Base-by-base conservation (phyloP, 2,888 invertebrate species). In the Tuta absoluta region DNA sequence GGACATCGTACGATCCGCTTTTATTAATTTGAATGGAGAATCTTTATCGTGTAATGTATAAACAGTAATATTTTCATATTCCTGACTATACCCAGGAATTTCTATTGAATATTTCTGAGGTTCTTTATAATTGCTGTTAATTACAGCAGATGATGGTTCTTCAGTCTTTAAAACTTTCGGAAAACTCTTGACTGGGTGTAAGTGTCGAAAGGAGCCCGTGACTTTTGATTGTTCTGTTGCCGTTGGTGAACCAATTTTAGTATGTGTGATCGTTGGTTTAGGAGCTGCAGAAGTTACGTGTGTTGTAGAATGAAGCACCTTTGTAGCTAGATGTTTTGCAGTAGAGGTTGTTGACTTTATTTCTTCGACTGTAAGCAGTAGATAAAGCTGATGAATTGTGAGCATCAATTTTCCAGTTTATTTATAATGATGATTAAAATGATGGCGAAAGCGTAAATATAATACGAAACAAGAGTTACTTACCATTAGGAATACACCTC, bases 401-500 rank as follows among this genome's bases (percentile, higher is more conserved):
- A 8, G n/a, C 24, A 33, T 56, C 10, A 33, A 11, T 53, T 53
- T 53, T 5, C 48, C 2, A 53, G 7, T 11, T 19, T 49, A 49
- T 33, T 7, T 33, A 28, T 56, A 24, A 23, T 49, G 33, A 63
- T 66, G 24, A 58, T 72, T 73, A 72, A 71, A 65, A 69, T 69
- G 61, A 79, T 78, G 76, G 78, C 73, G 67, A 70, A 72, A 67
- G 56, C 53, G 4, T 12, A 19, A 21, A 19, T 0, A 21, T 21
- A 21, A 1, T 49, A 49, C 19, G 45, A n/a, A 45, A 1, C 5
- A 49, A 49, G 14, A 53, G 51, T 53, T 1, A 28, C n/a, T 17
- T 10, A 61, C 61, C 61, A 49, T 82, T 80, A 3, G 87, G 85
- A 38, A 91, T 81, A 85, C 92, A 94, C 12, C 92, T 92, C 98